Conservation (phyloP, 2,797 vertebrate genomes). For the Characodon lateralis region DNA sequence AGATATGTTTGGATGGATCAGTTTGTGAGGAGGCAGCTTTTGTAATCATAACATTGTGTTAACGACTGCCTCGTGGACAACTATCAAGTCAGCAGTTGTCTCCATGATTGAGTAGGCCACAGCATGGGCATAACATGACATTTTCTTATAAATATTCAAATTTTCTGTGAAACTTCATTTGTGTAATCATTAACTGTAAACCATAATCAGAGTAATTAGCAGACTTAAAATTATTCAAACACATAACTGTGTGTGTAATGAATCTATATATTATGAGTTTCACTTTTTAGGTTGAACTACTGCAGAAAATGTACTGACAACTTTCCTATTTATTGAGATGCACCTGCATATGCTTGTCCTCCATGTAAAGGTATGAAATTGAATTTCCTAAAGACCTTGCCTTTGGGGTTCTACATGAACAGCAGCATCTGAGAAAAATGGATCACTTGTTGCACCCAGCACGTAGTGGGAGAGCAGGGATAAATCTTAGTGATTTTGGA, state of each 20-base stretch:
- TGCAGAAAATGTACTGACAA: neutral
- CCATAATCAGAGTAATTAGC: neutral
- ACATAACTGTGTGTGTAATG: neutral
- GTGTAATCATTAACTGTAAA: neutral
- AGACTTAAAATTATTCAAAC: neutral
- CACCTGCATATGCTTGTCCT: conserved; percentile 5
- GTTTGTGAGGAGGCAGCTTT: neutral
- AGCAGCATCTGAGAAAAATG: conserved; percentile 42
- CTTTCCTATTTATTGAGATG: neutral
- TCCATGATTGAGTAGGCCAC: neutral
- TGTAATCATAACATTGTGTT: neutral
- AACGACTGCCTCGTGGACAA: neutral
- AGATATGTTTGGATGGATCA: too few species aligned
- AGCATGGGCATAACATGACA: neutral
- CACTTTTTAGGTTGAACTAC: neutral
- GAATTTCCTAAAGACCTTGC: conserved; percentile 34
- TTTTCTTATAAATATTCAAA: neutral
- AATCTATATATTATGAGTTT: neutral
- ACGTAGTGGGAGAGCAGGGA: conserved; percentile 44
- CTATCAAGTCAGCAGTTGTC: neutral
- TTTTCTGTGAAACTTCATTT: neutral
- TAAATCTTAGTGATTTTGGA: conserved; percentile 61
- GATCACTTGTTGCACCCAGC: conserved; percentile 49
- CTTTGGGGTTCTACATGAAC: conserved; percentile 22
- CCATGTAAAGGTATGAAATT: conserved; percentile 33